Conservation (phyloP, 2,888 invertebrate species). For the Aphidius colemani region DNA sequence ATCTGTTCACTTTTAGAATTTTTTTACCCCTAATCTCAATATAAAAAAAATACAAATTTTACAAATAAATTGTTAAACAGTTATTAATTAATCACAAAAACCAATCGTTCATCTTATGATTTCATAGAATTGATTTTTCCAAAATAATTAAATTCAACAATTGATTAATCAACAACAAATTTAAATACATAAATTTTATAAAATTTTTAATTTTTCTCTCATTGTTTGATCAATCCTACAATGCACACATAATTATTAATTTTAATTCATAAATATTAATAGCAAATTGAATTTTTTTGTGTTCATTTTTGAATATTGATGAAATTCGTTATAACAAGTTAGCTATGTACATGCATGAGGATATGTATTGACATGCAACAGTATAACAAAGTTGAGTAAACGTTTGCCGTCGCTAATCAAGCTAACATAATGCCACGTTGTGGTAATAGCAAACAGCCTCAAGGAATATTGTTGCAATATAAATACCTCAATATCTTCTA, state of each 20-base stretch:
- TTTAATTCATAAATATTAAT: too few species aligned
- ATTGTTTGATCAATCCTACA: background rate
- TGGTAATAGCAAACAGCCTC: constrained; percentile 53
- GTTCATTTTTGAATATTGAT: too few species aligned
- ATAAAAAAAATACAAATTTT: background rate
- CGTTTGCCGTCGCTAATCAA: constrained; percentile 60
- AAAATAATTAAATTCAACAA: background rate
- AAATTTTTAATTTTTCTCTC: background rate
- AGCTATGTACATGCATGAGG: constrained; percentile 2
- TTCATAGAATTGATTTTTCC: too few species aligned
- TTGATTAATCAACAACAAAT: too few species aligned
- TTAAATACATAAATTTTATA: too few species aligned
- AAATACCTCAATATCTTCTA: too few species aligned
- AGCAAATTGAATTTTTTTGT: too few species aligned
- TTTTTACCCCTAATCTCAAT: background rate
- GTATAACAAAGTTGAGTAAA: constrained; percentile 46
- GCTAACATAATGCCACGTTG: constrained; percentile 56
- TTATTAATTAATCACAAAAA: too few species aligned
- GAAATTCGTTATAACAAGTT: background rate
- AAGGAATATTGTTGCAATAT: constrained; percentile 38
- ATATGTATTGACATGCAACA: constrained; percentile 5
- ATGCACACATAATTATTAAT: too few species aligned
- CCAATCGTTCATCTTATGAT: too few species aligned
- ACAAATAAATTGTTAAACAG: too few species aligned
- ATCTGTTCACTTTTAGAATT: constrained; percentile 20